Percentiles rank a stretch among this genome's conserved stretches.
Evolutionary conservation across 2,797 vertebrate genomes (phyloP).

Genomic region (Pangasius sanitwongsei): DNA sequence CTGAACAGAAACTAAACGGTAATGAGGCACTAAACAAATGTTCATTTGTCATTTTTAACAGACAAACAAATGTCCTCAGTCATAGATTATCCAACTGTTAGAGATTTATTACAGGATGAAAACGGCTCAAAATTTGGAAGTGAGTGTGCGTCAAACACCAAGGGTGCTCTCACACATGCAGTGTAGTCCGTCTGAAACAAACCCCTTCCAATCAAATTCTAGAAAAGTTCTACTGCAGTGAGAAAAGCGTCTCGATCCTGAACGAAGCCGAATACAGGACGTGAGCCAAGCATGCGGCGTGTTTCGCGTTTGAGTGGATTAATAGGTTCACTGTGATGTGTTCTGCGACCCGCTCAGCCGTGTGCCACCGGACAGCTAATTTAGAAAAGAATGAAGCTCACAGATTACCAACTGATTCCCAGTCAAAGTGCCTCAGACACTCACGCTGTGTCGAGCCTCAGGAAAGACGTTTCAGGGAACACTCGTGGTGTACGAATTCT

Average conservation of each 20-base stretch:
- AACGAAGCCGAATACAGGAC: background rate
- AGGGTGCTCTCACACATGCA: background rate
- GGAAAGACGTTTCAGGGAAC: background rate
- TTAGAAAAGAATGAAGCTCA: background rate
- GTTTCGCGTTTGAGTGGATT: too few species aligned
- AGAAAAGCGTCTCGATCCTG: background rate
- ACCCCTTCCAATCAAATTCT: background rate
- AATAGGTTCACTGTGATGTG: constrained; percentile 46
- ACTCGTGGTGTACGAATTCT: background rate
- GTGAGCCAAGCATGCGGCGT: background rate
- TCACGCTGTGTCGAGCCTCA: background rate
- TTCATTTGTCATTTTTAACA: background rate
- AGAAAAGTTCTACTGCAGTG: background rate
- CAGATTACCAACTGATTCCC: background rate
- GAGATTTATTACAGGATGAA: background rate
- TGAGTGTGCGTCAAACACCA: background rate
- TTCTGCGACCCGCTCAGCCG: constrained; percentile 41
- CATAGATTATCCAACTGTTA: background rate
- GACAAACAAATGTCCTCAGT: background rate
- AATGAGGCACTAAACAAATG: too few species aligned
- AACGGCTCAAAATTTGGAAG: too few species aligned
- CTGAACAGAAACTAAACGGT: background rate
- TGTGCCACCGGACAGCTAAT: background rate
- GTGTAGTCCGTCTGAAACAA: background rate
- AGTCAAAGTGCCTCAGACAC: background rate